Conservation (phyloP, 2,113 vertebrate species). For the Formicarius rufipectus region DNA sequence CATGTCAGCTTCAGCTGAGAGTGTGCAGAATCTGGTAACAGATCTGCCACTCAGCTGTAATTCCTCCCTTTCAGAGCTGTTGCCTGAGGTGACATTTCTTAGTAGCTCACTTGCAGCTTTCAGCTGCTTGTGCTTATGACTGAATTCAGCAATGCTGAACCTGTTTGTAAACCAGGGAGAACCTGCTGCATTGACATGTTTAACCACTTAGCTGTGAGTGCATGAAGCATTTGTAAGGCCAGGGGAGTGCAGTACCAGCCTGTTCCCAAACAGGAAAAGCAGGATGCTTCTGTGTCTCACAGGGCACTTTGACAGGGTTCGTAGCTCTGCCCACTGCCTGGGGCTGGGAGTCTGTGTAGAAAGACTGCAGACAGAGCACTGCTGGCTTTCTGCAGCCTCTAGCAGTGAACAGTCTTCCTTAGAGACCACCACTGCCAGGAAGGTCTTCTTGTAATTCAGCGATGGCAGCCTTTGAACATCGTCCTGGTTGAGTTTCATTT, state of each 20-base stretch:
- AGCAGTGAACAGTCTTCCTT: background rate
- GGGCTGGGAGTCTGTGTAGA: accelerated
- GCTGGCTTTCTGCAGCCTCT: background rate
- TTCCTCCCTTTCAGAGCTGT: background rate
- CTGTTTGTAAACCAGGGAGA: background rate
- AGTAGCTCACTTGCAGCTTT: background rate
- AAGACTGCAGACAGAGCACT: background rate
- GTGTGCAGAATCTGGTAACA: background rate
- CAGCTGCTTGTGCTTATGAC: background rate
- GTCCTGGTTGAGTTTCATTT: background rate
- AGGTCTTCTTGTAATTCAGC: background rate
- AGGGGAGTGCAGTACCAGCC: background rate
- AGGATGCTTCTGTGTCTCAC: background rate
- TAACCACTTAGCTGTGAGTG: background rate
- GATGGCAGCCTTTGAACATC: background rate
- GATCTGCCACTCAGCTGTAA: background rate
- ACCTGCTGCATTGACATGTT: background rate
- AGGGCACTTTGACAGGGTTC: background rate
- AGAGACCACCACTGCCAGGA: background rate
- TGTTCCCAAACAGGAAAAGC: background rate
- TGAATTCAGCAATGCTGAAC: background rate
- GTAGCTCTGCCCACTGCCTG: accelerated
- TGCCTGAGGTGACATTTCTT: background rate
- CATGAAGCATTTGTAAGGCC: background rate
- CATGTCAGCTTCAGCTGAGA: background rate